Base-by-base conservation (phyloP, 2,888 invertebrate genomes). In the Xylocampa areola region DNA sequence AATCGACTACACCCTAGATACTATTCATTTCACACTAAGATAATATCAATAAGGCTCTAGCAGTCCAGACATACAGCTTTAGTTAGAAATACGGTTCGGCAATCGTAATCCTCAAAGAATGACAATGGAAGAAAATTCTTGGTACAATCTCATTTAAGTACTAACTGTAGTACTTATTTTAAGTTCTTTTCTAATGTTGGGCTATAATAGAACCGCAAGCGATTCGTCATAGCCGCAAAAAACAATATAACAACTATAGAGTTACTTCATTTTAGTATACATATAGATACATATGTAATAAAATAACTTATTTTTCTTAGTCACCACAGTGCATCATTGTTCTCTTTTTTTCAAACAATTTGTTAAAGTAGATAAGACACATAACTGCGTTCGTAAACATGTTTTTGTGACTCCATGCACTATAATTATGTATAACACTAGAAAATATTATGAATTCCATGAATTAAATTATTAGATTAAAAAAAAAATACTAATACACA, bases 361-460 rank as follows among this genome's bases (percentile, higher is more conserved):
- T 23, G 60, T 43, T 41, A n/a, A 67, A 50, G 58, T 60, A 79
- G 79, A 79, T 81, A 81, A 44, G 57, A 64, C 81, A 81, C 76
- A 79, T 70, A 66, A 13, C 32, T 41, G 10, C 36, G 33, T 45
- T 41, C 3, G 14, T 54, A 8, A 48, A 47, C 30, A 61, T 33
- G 41, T 43, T 61, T 58, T 44, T 43, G 27, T 47, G 44, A 16
- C 19, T 27, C 10, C 14, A 37, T 32, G 16, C 8, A 14, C 6
- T 5, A 16, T 14, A 19, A 35, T 39, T 62, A 7, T 7, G 23
- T 32, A n/a, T 36, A 23, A 36, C 11, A 23, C 41, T 45, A 16
- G 41, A 33, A 54, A 64, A 55, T 44, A 25, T 40, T 27, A 43
- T 10, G 25, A 35, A 65, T 70, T 40, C 54, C 44, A 39, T 16